Evolutionary conservation across 2,797 vertebrate species (phyloP), one percentile per base, ranked within the genome.

Genomic region (Odontamblyopus rebecca): DNA sequence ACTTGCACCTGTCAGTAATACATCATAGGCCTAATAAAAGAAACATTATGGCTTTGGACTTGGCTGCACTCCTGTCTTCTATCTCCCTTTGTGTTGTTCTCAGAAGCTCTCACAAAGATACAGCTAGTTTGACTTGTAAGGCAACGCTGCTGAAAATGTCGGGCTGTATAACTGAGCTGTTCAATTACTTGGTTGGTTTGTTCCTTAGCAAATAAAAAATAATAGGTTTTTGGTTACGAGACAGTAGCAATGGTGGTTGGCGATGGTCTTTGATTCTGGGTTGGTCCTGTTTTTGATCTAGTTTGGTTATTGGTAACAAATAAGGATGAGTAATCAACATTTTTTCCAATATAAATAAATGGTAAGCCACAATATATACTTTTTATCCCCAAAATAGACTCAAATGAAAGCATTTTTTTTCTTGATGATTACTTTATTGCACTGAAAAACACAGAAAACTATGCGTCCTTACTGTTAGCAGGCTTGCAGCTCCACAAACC

Each of bases 1-100:
- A 86, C 86, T 87, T 86, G 82, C 85, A 86, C 86, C 85, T 87
- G 87, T 89, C 90, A 85, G 87, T 85, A 72, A 88, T 91, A 85
- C 76, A 90, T 91, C 88, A 89, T 73, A 82, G 44, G 60, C 75
- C 85, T 83, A 80, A 85, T 89, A 84, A 90, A 85, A 85, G 82
- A 84, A 88, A 85, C 85, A 84, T 84, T 77, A 83, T 78, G 77
- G 83, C 80, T 80, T 67, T 18, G 5, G 70, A 82, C 68, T 66
- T 51, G 63, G 76, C 61, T 60, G 75, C 69, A 64, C 83, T 78
- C 81, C 77, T 72, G 78, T 72, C 19, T 86, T 59, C 8, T 70
- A 30, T 57, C 73, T 75, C 83, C 69, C 67, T 68, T 75, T 81
- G 81, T 80, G 63, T 48, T 67, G 68, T 84, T 67, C 79, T 62